Base-by-base conservation (phyloP, 2,888 invertebrate species). In the Ormyrus nitidulus region DNA sequence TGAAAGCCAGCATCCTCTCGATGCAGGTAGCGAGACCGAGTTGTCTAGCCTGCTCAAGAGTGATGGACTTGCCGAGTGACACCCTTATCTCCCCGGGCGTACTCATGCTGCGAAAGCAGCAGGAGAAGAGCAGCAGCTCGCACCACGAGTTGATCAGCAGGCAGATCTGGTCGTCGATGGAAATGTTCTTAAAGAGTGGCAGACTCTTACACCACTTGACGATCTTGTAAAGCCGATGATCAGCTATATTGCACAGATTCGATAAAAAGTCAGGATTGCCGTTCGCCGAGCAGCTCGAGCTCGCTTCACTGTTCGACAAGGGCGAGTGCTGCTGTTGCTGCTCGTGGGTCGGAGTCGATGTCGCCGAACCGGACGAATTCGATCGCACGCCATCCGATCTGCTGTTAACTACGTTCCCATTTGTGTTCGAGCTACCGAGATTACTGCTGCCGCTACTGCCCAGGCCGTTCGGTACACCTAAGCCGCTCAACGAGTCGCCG, bases 131-230 rank as follows among this genome's bases (percentile, higher is more conserved):
- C 85, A 98, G 91, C 86, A 98, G 92, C 91, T 98, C 97, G 91
- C 98, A 98, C 99, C 99, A 99, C 82, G 98, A 98, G 91, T 99
- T 99, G 88, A 99, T 98, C 84, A 99, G 94, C 88, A 99, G 92
- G 88, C 98, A 96, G 87, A 98, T 99, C 92, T 99, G 99, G 92
- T 99, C 99, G 92, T 99, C 99, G 91, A 98, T 98, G 87, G 97
- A 97, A 86, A 99, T 98, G 91, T 98, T 97, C 90, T 98, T 97
- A 90, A 99, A 99, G 48, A 99, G 93, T 13, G 99, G 98, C 90
- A 99, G 92, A 91, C 98, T 98, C 91, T 99, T 97, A 92, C 98
- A 98, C 99, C 99, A 99, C 90, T 98, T 98, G 83, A 99, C 99
- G 85, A 99, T 98, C 92, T 98, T 98, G 91, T 98, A 99, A 19